Evolutionary conservation across 2,113 vertebrate species (phyloP).

Genomic region (Gallinago paraguaiae): DNA sequence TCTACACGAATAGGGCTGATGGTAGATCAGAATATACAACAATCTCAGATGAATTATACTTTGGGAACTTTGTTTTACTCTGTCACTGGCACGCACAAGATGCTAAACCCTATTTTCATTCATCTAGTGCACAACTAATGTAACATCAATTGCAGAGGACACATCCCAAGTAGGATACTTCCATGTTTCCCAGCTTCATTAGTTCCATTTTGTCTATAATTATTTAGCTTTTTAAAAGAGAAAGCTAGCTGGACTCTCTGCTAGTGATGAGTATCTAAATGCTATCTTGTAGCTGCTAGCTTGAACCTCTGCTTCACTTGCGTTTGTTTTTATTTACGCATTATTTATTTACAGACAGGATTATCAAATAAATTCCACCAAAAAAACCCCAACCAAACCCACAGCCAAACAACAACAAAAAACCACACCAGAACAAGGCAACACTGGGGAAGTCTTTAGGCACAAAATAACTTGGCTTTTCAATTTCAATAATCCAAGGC

Average conservation of each 20-base stretch:
- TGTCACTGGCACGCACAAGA: not conserved
- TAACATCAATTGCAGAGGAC: not conserved
- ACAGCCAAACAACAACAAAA: not conserved
- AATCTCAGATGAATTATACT: accelerated
- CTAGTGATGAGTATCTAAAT: not conserved
- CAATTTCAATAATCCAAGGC: not conserved
- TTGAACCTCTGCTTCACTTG: not conserved
- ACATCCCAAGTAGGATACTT: not conserved
- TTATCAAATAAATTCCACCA: not conserved
- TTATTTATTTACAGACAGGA: not conserved
- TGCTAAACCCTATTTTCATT: not conserved
- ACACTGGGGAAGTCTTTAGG: not conserved
- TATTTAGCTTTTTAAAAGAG: not conserved
- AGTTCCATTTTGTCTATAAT: accelerated
- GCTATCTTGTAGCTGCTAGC: not conserved
- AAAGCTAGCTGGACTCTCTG: not conserved
- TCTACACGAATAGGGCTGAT: accelerated
- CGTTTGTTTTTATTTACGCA: not conserved
- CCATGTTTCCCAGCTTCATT: not conserved
- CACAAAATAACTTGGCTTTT: not conserved
- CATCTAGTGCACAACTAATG: not conserved
- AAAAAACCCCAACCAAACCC: not conserved
- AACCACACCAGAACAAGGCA: not conserved
- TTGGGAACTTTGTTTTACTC: not conserved
- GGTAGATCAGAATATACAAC: not conserved